These are phyloP conservation scores for Intellagama lesueurii DNA, from an alignment of 2,797 vertebrate genomes.

Conservation along the genomic window DNA sequence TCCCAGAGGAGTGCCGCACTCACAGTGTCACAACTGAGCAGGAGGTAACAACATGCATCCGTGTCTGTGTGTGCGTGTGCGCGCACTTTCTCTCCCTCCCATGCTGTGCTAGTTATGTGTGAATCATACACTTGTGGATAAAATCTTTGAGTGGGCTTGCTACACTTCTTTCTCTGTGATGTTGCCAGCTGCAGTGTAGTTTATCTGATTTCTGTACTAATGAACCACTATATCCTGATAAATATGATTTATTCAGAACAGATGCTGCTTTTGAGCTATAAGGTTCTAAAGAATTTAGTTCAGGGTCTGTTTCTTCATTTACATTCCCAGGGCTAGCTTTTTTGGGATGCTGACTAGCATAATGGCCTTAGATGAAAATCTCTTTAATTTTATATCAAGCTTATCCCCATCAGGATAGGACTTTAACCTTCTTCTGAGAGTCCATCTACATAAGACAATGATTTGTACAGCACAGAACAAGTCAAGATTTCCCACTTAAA, in stretches of 20 bases:
- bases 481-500: not conserved
- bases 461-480: not conserved
- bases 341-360: not conserved
- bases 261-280: not conserved
- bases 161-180: not conserved
- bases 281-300: not conserved
- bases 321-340: not conserved
- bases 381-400: not conserved
- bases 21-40: not conserved
- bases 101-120: not conserved
- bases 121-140: rapidly evolving
- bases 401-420: not conserved
- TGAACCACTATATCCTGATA: not conserved
- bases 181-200: not conserved
- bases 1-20: conserved; percentile 77
- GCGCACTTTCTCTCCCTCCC: not conserved
- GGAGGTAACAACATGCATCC: conserved; percentile 65
- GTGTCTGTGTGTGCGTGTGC: not conserved
- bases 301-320: not conserved
- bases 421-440: not conserved
- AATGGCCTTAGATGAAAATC: not conserved
- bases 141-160: not conserved
- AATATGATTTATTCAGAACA: not conserved
- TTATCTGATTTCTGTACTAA: not conserved
- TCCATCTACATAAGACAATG: not conserved